Evolutionary conservation across 2,113 vertebrate genomes (phyloP), one percentile per base, ranked within the genome.

Genomic region (Zingel zingel): DNA sequence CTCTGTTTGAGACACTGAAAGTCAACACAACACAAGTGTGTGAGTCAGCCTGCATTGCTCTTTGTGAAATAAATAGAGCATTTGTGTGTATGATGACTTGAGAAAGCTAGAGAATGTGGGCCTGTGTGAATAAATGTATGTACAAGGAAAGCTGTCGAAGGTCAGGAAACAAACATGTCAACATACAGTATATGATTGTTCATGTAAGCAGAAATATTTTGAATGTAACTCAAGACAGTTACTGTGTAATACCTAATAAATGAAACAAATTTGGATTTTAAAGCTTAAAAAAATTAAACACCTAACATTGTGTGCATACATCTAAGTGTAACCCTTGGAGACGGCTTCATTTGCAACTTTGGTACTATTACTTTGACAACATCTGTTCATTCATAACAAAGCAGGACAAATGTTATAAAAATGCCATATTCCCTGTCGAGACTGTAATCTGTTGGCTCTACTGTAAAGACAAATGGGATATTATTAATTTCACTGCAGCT

Each of bases 21-120:
- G 61, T 39, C n/a, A 45, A 63, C 63, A 63, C 45, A 58, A 21
- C 16, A 43, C 23, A 15, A 70, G 57, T 21, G 21, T 51, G 47
- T 27, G 74, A 67, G 64, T 27, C 45, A 64, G 64, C 43, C 64
- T 27, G 36, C 58, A 51, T 89, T 73, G 68, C 77, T 66, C 39
- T 50, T 23, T 16, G 16, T 50, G 67, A 58, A 59, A 71, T 39
- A 69, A 79, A 74, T 21, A 25, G 43, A 71, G 70, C 9, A 23
- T n/a, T 54, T 79, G 65, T 74, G 70, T 61, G 15, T 45, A 9
- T 6, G 30, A 25, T 47, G 59, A 59, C 36, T 53, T 33, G 27
- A 51, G 51, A 62, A 9, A 39, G 58, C 47, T 5, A 0, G 19
- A 61, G 27, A 65, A 11, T 21, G 36, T 64, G 25, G 36, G 70